Evolutionary conservation across 2,888 invertebrate species (phyloP), one percentile per base, ranked within the genome.

Genomic region (Heliconius hortense): DNA sequence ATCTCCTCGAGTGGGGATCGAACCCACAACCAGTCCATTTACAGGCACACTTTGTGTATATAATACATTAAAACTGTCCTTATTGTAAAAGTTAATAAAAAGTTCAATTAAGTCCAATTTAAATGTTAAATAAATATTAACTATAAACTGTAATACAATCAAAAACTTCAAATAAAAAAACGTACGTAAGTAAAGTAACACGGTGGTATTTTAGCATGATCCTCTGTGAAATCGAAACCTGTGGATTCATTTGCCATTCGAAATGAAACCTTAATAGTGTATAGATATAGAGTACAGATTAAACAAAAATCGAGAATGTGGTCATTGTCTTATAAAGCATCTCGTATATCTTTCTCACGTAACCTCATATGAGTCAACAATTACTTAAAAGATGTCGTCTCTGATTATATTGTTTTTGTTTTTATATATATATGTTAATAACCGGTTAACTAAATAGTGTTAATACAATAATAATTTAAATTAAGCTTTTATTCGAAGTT

Each of bases 331-430:
- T 48, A 71, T 60, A 60, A 8, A 71, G 18, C 48, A 72, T 72
- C 72, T 72, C 72, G 8, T 48, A 48, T 72, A 48, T 72, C 72
- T 63, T 60, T 71, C 71, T 71, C 71, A 71, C 60, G 31, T 60
- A 39, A 60, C 59, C 24, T 60, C 60, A 24, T 43, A 60, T 60
- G 60, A 60, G 53, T 60, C 59, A 70, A 70, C 70, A 70, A 59
- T 70, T 24, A 56, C 24, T 35, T 70, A 59, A 28, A 39, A 21
- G 18, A 11, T 28, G 43, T 18, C 11, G 70, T 71, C 10, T 26
- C 24, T 53, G 28, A 28, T 68, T 3, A 15, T 15, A 66, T 24
- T 39, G 39, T n/a, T 56, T 39, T 60, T 28, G n/a, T 26, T 60
- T 71, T 24, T 39, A 35, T 71, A 21, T 4, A 24, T 71, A 11